A percentile compares a stretch with the other conserved stretches of the same genome.
Conservation (phyloP, 2,888 invertebrate genomes). For the Augiades crinisus region DNA sequence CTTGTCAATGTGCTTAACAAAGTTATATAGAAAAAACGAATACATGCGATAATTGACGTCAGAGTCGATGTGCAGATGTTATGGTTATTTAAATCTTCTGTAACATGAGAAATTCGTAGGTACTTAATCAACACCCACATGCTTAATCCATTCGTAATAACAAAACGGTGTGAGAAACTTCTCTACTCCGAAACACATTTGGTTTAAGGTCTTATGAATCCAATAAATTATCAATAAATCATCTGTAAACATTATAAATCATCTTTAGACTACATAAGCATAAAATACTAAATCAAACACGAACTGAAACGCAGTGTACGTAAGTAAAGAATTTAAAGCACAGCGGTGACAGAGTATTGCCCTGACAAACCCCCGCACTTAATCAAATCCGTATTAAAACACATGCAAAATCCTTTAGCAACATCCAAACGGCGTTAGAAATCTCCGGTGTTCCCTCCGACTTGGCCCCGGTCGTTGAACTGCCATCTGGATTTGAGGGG, state of each 20-base stretch:
- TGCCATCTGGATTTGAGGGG: constrained; percentile 56
- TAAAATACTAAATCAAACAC: too few species aligned
- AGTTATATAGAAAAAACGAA: not conserved
- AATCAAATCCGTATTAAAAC: constrained; percentile 6
- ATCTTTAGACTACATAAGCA: too few species aligned
- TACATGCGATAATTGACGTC: constrained; percentile 13
- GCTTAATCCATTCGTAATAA: constrained; percentile 1
- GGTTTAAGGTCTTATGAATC: too few species aligned
- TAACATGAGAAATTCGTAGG: constrained; percentile 11
- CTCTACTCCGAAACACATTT: too few species aligned
- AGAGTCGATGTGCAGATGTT: constrained; percentile 22
- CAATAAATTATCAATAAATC: not conserved
- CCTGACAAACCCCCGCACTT: not conserved
- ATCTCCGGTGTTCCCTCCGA: constrained; percentile 39
- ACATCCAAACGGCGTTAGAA: constrained; percentile 46
- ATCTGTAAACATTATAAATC: not conserved
- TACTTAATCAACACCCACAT: constrained; percentile 3
- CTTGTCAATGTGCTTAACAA: not conserved
- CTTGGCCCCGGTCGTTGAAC: constrained; percentile 49
- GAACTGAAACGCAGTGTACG: too few species aligned
- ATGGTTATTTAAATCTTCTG: constrained; percentile 28
- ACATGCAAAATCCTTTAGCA: constrained; percentile 19
- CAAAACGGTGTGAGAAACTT: not conserved
- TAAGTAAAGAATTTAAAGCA: not conserved
- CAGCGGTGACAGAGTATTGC: not conserved